These are phyloP conservation scores for Hipparchia sbordonii DNA, from an alignment of 2,888 invertebrate species.

Conservation along the genomic window DNA sequence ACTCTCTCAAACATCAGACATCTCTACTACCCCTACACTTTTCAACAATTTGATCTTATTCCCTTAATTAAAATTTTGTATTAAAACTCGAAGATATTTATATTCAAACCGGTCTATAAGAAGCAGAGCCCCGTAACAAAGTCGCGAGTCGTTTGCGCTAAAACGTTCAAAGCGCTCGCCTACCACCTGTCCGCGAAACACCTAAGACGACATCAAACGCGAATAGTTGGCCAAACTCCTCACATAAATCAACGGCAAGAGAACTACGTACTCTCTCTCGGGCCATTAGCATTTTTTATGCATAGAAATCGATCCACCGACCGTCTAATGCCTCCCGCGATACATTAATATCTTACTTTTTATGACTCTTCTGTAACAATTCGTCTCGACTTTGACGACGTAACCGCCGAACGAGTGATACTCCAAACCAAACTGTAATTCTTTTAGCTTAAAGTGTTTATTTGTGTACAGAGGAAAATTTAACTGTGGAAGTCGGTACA, in stretches of 20 bases:
- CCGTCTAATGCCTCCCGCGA: conserved; percentile 82
- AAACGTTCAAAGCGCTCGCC: conserved; percentile 32
- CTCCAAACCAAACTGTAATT: conserved; percentile 20
- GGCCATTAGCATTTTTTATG: conserved; percentile 83
- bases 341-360: conserved; percentile 84
- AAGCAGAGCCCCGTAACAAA: conserved; percentile 16
- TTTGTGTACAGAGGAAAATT: conserved; percentile 6
- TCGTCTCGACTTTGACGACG: conserved; percentile 54
- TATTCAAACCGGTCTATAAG: not conserved
- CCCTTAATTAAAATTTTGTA: not conserved
- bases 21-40: not conserved
- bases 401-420: conserved; percentile 46
- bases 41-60: not conserved
- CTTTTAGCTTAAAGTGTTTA: not conserved
- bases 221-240: conserved; percentile 64
- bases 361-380: conserved; percentile 81
- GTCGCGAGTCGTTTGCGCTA: conserved; percentile 32
- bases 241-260: conserved; percentile 75
- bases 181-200: conserved; percentile 61
- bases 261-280: conserved; percentile 68
- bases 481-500: conserved; percentile 40
- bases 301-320: conserved; percentile 80
- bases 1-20: too few relatives aligned
- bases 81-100: not conserved
- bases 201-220: conserved; percentile 56